Percentiles rank a stretch among this genome's conserved stretches.
phyloP scores from a whole-genome alignment of 2,888 invertebrate species.

The Ligdia adustata region DNA sequence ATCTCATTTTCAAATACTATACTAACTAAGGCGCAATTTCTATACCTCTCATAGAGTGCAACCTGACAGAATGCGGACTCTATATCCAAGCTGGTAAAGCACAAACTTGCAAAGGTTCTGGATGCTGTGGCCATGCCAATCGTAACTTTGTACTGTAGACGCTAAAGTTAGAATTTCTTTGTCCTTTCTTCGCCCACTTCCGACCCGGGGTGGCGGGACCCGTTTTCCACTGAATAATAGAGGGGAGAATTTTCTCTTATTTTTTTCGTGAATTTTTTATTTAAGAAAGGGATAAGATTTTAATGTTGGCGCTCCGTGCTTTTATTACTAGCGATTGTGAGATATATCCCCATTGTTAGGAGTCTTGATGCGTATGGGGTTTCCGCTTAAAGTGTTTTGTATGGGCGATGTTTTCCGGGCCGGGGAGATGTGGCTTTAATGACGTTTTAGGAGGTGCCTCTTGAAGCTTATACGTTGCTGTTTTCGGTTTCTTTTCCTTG shows the following conservation, averaged over 20 bases:
- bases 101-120: constrained; percentile 43
- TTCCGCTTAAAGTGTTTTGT: constrained; percentile 81
- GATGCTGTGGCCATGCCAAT: constrained; percentile 54
- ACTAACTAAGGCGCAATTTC: constrained; percentile 67
- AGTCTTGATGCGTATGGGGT: constrained; percentile 76
- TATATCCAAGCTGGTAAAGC: constrained; percentile 50
- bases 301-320: constrained; percentile 78
- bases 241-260: constrained; percentile 73
- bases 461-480: constrained; percentile 30
- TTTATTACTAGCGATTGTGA: constrained; percentile 80
- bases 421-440: constrained; percentile 60
- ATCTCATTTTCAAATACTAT: constrained; percentile 82
- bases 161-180: constrained; percentile 74
- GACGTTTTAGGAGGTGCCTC: constrained; percentile 63
- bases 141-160: constrained; percentile 66
- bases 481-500: constrained; percentile 26
- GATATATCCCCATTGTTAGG: constrained; percentile 74
- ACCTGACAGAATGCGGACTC: constrained; percentile 58
- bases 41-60: constrained; percentile 50
- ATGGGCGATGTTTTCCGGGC: constrained; percentile 62
- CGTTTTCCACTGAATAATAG: constrained; percentile 74
- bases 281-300: constrained; percentile 85
- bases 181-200: constrained; percentile 56
- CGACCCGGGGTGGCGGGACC: constrained; percentile 51
- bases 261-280: constrained; percentile 84